Evolutionary conservation across 2,113 vertebrate species (phyloP), one percentile per base, ranked within the genome.

Genomic region (Nettapus auritus): DNA sequence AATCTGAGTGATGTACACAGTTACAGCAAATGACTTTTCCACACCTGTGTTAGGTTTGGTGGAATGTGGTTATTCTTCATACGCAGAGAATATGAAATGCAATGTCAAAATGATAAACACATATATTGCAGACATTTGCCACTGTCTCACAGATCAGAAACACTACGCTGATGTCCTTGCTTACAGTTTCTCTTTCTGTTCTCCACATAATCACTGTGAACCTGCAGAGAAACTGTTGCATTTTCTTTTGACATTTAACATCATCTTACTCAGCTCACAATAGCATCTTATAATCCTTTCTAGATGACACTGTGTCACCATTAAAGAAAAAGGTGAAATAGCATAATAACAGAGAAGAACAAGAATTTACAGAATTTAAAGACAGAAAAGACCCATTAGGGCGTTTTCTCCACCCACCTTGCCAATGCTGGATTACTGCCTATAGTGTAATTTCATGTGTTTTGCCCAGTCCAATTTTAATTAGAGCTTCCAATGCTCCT

Each of bases 171-270:
- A 1, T 63, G 92, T 79, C 59, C 89, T 89, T 2, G 0, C 80
- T 95, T 95, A 88, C 36, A 75, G 83, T 64, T 91, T 89, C 82
- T 90, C 83, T 97, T 96, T 91, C 82, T 93, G 62, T 80, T 86
- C 69, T 95, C 92, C 68, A 53, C 67, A 80, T 67, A 96, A 96
- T 95, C 93, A 90, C 56, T 52, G 70, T 68, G 89, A 97, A 94
- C 63, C 82, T 92, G 74, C 60, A 96, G 93, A 95, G 60, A 97
- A 91, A 92, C 91, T 66, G 91, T 91, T 94, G 92, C 90, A 34
- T 97, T 97, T 97, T 94, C 94, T 96, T 98, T 89, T 97, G 96
- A 97, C 96, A 96, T 96, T 97, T 97, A 95, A 84, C 92, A 95
- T 94, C 70, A 85, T 93, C 90, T 96, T 74, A 93, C 55, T 75